A percentile compares a stretch with the other conserved stretches of the same genome.
phyloP scores from a whole-genome alignment of 2,113 vertebrate genomes.

The Aegotheles bennettii region DNA sequence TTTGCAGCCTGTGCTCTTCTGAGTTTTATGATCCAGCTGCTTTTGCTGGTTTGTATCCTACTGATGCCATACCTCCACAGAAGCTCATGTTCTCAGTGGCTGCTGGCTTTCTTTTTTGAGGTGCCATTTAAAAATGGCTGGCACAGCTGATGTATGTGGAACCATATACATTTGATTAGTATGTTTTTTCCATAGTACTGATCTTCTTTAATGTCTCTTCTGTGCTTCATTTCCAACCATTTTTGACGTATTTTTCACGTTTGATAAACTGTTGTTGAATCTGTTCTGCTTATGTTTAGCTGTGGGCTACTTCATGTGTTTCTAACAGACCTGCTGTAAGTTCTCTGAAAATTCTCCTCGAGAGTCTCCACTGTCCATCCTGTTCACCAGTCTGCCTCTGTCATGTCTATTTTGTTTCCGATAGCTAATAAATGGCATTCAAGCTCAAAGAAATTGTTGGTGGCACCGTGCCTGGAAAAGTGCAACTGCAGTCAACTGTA shows the following conservation, averaged over 20 bases:
- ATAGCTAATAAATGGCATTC: not conserved
- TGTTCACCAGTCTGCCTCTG: not conserved
- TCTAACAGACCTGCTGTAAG: not conserved
- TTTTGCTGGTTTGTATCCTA: not conserved
- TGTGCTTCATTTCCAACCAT: not conserved
- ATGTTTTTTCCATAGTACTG: not conserved
- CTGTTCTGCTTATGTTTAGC: not conserved
- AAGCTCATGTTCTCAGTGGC: not conserved
- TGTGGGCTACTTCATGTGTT: not conserved
- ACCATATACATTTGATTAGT: not conserved
- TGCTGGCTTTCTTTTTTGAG: not conserved
- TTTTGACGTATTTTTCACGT: not conserved
- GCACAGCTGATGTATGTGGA: not conserved
- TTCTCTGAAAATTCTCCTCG: not conserved
- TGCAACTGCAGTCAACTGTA: not conserved
- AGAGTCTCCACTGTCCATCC: not conserved
- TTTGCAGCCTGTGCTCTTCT: not conserved
- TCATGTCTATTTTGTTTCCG: not conserved
- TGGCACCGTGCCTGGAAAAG: not conserved
- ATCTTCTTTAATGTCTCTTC: not conserved
- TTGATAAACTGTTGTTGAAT: not conserved
- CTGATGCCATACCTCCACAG: not conserved
- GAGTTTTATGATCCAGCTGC: not conserved
- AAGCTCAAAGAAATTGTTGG: not conserved
- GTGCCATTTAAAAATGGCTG: not conserved